Percentiles rank a stretch among this genome's conserved stretches.
These are phyloP conservation scores for Gymnocypris eckloni DNA, from an alignment of 2,797 vertebrate species.

Conservation along the genomic window DNA sequence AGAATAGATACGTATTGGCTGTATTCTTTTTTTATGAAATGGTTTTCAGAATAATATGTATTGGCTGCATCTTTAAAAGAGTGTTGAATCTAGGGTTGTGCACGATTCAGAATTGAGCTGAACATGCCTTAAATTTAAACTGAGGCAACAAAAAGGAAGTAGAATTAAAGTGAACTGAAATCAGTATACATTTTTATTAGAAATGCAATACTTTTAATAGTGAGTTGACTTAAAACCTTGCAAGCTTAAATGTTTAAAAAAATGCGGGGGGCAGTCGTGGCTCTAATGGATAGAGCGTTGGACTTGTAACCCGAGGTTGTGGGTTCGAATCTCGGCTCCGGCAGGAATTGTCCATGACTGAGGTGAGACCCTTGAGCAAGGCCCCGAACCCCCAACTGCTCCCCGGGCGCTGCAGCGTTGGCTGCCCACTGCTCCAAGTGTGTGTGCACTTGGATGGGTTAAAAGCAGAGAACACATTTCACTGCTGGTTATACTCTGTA, in stretches of 20 bases:
- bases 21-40: not conserved
- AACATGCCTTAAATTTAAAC: slow-evolving; percentile 65
- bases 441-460: too few relatives aligned
- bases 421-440: too few relatives aligned
- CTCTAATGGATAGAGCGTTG: too few relatives aligned
- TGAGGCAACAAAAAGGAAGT: slow-evolving; percentile 8
- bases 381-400: too few relatives aligned
- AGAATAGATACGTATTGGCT: not conserved
- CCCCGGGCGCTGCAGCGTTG: too few relatives aligned
- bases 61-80: not conserved
- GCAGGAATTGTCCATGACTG: too few relatives aligned
- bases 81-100: not conserved
- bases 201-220: not conserved
- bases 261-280: not conserved
- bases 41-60: not conserved
- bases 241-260: not conserved
- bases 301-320: too few relatives aligned
- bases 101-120: slow-evolving; percentile 50
- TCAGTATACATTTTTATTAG: not conserved
- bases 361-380: too few relatives aligned
- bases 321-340: too few relatives aligned
- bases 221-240: not conserved
- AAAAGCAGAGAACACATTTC: too few relatives aligned
- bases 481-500: too few relatives aligned
- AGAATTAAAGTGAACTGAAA: not conserved